phyloP scores from a whole-genome alignment of 2,797 vertebrate species.

The Notoglanidium macrostoma region DNA sequence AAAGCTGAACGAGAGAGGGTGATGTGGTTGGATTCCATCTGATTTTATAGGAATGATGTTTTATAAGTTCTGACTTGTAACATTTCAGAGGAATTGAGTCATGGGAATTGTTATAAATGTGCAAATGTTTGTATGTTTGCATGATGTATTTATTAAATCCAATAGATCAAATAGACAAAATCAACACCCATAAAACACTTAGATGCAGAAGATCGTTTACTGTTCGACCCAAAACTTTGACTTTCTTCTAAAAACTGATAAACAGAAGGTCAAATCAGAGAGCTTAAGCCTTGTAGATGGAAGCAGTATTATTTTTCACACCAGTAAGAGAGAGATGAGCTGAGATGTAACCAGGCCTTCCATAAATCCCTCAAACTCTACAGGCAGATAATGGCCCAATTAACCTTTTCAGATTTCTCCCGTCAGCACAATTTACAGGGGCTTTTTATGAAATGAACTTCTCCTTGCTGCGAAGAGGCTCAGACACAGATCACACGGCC shows the following conservation, averaged over 20 bases:
- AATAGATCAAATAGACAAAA: background rate
- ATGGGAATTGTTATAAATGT: background rate
- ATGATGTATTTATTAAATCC: background rate
- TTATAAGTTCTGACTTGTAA: background rate
- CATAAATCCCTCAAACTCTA: conserved; percentile 81
- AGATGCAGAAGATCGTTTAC: background rate
- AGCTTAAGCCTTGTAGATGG: conserved; percentile 40
- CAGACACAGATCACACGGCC: conserved; percentile 60
- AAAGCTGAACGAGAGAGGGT: background rate
- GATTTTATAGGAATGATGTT: background rate
- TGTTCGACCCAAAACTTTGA: conserved; percentile 1
- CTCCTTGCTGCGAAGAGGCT: conserved; percentile 54
- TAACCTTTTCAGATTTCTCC: conserved; percentile 81
- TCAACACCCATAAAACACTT: background rate
- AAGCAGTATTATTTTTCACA: conserved; percentile 36
- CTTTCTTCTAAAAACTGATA: conserved; percentile 9
- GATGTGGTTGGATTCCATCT: background rate
- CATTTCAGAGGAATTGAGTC: background rate
- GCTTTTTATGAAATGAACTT: conserved; percentile 63
- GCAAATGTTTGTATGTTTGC: background rate
- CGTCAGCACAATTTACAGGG: conserved; percentile 69
- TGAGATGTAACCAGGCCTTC: conserved; percentile 68
- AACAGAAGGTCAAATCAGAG: conserved; percentile 42
- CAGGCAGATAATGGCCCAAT: conserved; percentile 80
- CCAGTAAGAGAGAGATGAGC: conserved; percentile 59